Evolutionary conservation across 2,888 invertebrate genomes (phyloP).

Genomic region (Crioceris asparagi): DNA sequence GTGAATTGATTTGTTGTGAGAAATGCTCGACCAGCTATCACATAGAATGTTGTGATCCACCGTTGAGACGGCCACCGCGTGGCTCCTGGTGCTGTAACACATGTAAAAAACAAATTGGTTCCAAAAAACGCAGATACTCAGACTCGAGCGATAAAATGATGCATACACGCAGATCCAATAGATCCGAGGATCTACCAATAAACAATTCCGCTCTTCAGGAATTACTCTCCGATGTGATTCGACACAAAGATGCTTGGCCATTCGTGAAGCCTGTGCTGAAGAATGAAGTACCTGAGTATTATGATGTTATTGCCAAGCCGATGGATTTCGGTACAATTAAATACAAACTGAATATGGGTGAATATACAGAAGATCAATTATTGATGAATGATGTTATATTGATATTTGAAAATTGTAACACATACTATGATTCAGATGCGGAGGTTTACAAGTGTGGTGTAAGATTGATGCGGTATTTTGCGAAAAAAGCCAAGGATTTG

Average conservation of each 20-base stretch:
- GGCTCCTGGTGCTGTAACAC: conserved; percentile 51
- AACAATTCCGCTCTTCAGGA: conserved; percentile 59
- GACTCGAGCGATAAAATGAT: conserved; percentile 29
- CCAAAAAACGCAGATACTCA: conserved; percentile 4
- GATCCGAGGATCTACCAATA: conserved; percentile 42
- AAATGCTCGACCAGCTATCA: conserved; percentile 56
- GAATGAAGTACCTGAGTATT: conserved; percentile 87
- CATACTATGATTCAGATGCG: conserved; percentile 73
- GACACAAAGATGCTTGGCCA: conserved; percentile 82
- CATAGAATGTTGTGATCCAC: conserved; percentile 59
- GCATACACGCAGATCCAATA: conserved; percentile 34
- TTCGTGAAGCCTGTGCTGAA: conserved; percentile 78
- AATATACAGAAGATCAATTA: conserved; percentile 64
- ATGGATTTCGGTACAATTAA: conserved; percentile 92
- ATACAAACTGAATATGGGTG: conserved; percentile 65
- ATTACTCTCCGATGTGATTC: conserved; percentile 66
- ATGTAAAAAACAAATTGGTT: conserved; percentile 38
- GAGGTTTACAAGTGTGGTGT: conserved; percentile 74
- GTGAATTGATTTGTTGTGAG: conserved; percentile 53
- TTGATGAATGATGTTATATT: conserved; percentile 70
- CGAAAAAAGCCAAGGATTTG: conserved; percentile 58
- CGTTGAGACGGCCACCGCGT: conserved; percentile 49
- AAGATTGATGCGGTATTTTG: conserved; percentile 59
- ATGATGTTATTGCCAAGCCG: conserved; percentile 74
- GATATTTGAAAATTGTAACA: conserved; percentile 82